phyloP scores from a whole-genome alignment of 23 tunicate genomes.

The Phallusia fumigata region DNA sequence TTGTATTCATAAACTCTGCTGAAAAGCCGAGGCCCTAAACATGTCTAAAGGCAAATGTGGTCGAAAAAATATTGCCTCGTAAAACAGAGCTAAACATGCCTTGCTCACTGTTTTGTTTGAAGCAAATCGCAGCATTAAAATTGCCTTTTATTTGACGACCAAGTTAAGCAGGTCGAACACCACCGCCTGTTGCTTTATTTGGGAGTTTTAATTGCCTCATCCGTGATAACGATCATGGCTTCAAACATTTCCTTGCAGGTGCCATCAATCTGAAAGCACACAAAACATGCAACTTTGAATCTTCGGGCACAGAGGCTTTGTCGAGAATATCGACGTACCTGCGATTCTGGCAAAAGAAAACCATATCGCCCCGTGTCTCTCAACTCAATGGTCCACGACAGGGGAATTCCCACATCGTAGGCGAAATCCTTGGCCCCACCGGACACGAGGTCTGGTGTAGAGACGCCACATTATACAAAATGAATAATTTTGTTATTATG shows the following conservation, averaged over 20 bases:
- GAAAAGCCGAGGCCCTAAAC: no score
- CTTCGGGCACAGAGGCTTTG: no score
- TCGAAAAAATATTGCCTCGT: no score
- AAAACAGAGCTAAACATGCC: no score
- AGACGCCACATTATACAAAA: neutral
- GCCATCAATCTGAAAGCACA: constrained; percentile 49
- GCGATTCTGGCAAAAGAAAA: constrained; percentile 74
- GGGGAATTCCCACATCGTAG: constrained; percentile 34
- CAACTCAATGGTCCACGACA: constrained; percentile 82
- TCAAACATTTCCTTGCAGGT: constrained; percentile 49
- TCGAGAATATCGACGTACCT: constrained; percentile 23
- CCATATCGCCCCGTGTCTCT: constrained; percentile 81
- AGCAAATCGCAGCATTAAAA: no score
- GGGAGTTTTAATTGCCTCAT: constrained; percentile 33
- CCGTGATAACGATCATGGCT: constrained; percentile 50
- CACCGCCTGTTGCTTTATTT: no score
- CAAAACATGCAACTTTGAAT: no score
- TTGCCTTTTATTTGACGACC: no score
- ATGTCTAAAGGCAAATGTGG: no score
- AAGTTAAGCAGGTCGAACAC: no score
- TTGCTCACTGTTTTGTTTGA: no score
- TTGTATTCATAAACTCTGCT: no score
- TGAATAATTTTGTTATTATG: neutral
- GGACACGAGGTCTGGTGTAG: constrained; percentile 62
- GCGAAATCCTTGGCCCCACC: constrained; percentile 95